Evolutionary conservation across 2,888 invertebrate species (phyloP).

Genomic region (Parelbella ahira): DNA sequence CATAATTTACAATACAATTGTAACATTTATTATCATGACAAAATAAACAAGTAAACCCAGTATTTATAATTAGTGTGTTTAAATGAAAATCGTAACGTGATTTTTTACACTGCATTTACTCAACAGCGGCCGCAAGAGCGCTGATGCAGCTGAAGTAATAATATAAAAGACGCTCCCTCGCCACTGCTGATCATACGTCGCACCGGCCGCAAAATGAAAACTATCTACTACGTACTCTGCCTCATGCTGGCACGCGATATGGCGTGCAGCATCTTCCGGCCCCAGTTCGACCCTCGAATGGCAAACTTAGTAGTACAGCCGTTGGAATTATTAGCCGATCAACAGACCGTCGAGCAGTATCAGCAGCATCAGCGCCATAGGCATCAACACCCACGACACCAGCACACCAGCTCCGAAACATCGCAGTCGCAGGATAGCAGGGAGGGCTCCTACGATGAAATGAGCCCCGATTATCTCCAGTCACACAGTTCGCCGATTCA

Average conservation of each 20-base stretch:
- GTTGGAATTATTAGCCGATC: conserved; percentile 31
- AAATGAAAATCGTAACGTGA: too few species aligned
- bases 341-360: conserved; percentile 37
- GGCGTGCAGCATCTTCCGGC: conserved; percentile 58
- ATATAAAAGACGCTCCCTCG: conserved; percentile 25
- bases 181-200: conserved; percentile 32
- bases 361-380: conserved; percentile 31
- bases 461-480: conserved; percentile 30
- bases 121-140: conserved; percentile 1
- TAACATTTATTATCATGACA: too few species aligned
- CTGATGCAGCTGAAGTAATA: conserved; percentile 9
- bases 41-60: too few species aligned
- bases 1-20: too few species aligned
- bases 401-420: conserved; percentile 19
- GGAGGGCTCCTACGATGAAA: conserved; percentile 30
- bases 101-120: too few species aligned
- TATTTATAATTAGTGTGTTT: too few species aligned
- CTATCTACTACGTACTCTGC: conserved; percentile 55
- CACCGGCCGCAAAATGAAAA: conserved; percentile 61
- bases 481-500: conserved; percentile 21
- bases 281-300: conserved; percentile 35
- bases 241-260: conserved; percentile 53
- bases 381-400: conserved; percentile 32
- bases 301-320: conserved; percentile 43
- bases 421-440: conserved; percentile 34